Percentiles rank a stretch among this genome's conserved stretches.
Evolutionary conservation across 2,113 vertebrate genomes (phyloP).

Genomic region (Dromaius novaehollandiae): DNA sequence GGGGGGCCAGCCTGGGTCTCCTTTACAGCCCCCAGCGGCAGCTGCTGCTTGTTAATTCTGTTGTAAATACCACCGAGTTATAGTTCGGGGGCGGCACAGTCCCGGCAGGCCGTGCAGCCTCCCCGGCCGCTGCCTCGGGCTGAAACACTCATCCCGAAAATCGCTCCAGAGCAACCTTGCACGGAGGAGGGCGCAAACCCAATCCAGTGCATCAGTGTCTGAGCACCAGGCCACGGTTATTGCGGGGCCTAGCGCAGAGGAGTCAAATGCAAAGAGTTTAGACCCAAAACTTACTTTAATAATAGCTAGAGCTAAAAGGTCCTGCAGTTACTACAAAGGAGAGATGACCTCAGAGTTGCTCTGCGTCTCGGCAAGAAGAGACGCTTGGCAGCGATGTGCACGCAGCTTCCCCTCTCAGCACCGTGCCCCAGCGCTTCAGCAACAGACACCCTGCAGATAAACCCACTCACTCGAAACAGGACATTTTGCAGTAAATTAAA

Average conservation of each 20-base stretch:
- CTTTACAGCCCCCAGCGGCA: neutral
- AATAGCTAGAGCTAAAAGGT: neutral
- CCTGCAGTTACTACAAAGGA: neutral
- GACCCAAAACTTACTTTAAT: neutral
- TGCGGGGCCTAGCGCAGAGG: neutral
- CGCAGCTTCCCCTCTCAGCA: neutral
- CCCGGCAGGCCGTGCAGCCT: neutral
- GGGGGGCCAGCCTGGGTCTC: neutral
- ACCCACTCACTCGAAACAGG: neutral
- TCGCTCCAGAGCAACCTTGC: neutral
- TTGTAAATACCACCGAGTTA: neutral
- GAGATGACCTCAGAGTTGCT: neutral
- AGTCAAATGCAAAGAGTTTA: neutral
- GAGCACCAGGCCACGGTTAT: neutral
- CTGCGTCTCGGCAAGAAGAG: neutral
- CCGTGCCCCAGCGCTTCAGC: neutral
- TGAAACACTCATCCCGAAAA: neutral
- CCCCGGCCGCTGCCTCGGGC: neutral
- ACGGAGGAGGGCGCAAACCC: neutral
- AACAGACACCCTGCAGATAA: neutral
- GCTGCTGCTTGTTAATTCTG: neutral
- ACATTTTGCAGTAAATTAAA: neutral
- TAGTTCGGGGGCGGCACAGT: neutral
- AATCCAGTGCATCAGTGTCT: neutral
- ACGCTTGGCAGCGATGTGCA: neutral